Conservation (phyloP, 2,888 invertebrate genomes). For the Geophilus truncorum region DNA sequence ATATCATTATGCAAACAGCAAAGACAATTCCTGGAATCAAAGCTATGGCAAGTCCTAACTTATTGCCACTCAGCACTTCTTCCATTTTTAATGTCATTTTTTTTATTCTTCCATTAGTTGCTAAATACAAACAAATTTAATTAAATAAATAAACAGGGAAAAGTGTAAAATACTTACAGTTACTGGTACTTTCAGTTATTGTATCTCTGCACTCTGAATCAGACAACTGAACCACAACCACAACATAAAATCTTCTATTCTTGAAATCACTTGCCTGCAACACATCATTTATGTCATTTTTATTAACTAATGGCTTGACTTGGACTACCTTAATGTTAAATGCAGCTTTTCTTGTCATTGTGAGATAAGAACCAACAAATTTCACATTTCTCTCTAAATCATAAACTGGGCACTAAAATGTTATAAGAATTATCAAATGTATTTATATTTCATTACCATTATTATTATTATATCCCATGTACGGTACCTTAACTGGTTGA, state of each 20-base stretch:
- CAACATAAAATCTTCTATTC: conserved; percentile 66
- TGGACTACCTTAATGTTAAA: conserved; percentile 65
- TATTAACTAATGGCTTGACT: too few species aligned
- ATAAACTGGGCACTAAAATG: conserved; percentile 78
- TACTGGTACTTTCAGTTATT: neutral
- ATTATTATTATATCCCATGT: neutral
- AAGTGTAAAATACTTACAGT: neutral
- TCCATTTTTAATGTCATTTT: neutral
- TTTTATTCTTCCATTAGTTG: neutral
- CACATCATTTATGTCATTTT: too few species aligned
- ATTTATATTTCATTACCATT: neutral
- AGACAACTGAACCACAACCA: conserved; percentile 66
- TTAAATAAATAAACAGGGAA: neutral
- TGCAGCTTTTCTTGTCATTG: conserved; percentile 69
- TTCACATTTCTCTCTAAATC: conserved; percentile 71
- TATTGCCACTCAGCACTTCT: neutral
- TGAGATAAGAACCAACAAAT: conserved; percentile 64
- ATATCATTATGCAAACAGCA: neutral
- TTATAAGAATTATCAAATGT: conserved; percentile 43
- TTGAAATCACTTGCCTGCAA: conserved; percentile 56
- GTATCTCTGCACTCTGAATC: conserved; percentile 55
- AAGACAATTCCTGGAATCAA: neutral
- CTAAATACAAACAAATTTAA: neutral
- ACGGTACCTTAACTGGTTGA: conserved; percentile 64
- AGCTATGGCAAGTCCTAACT: neutral